Percentiles rank a stretch among this genome's conserved stretches.
These are phyloP conservation scores for Psilopogon haemacephalus DNA, from an alignment of 2,113 vertebrate species.

Conservation along the genomic window DNA sequence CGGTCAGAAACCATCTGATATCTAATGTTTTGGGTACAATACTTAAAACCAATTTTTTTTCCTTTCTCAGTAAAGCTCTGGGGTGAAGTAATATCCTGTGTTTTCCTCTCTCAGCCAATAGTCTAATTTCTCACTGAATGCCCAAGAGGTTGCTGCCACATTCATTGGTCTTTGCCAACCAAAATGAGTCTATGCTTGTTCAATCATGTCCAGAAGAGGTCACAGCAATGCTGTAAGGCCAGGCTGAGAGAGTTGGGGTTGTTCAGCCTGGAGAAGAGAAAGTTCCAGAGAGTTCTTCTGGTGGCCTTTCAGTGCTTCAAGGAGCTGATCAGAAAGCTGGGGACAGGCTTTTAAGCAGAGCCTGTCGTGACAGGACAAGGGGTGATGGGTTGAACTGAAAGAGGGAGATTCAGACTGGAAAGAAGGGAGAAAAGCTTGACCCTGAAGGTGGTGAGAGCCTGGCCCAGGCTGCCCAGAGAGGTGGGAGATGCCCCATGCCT, in stretches of 20 bases:
- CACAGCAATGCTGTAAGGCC: not conserved
- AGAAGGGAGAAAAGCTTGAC: no score
- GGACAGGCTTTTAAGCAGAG: not conserved
- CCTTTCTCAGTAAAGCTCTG: no score
- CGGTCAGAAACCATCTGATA: no score
- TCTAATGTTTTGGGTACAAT: no score
- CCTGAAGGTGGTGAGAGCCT: no score
- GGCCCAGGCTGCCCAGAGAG: not conserved
- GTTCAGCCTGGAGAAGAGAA: not conserved
- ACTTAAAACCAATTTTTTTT: no score
- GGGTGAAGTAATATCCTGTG: no score
- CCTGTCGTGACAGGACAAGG: not conserved
- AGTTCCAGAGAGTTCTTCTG: not conserved
- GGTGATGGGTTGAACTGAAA: not conserved
- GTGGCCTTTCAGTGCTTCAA: not conserved
- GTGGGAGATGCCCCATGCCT: not conserved
- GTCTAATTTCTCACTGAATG: no score
- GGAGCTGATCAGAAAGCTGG: not conserved
- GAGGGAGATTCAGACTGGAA: not conserved
- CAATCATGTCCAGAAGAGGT: not conserved
- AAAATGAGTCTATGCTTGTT: not conserved
- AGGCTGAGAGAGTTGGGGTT: not conserved
- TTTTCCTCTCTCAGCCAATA: no score
- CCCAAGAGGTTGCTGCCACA: accelerated
- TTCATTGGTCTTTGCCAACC: no score